Base-by-base conservation (phyloP, 2,113 vertebrate genomes). In the Triplophysa dalaica region DNA sequence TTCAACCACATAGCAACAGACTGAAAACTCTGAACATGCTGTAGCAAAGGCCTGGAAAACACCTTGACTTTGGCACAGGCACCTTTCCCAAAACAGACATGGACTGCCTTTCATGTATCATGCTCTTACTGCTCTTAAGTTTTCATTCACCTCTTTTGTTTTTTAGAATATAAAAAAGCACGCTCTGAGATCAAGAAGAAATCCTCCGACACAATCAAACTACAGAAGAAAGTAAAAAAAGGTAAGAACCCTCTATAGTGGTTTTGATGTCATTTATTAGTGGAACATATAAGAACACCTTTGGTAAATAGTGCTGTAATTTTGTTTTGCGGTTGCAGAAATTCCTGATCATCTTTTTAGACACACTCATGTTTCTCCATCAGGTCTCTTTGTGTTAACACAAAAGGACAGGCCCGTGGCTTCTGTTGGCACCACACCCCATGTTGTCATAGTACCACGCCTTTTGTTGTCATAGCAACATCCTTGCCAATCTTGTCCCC, bases 221-320 rank as follows among this genome's bases (percentile, higher is more conserved):
- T 95, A 56, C 94, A 95, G 87, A 95, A 94, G 91, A 95, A 94
- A 81, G 91, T 94, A 60, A 94, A 93, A 85, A 95, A 95, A 92
- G 94, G 94, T 95, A 86, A 90, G 89, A 84, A 45, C 16, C 1
- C 1, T 38, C 11, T 22, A 4, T 3, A 45, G 9, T 2, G 11
- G 43, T 45, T 9, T 11, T 11, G 11, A 45, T 10, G 24, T 68
- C 29, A 33, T 45, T 50, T 5, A 50, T n/a, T 11, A 38, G n/a
- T 8, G 33, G 63, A n/a, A 63, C 24, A 80, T 16, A 13, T 3
- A 65, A 54, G 33, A 24, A 52, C 73, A 56, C 63, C 74, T 41
- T 64, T 21, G 11, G 45, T 62, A 77, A 50, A 77, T 45, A 62
- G 16, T 8, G 11, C n/a, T 41, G n/a, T 16, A 72, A 41, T 64